Evolutionary conservation across 2,113 vertebrate species (phyloP), one percentile per base, ranked within the genome.

Genomic region (Dipodomys ordii): DNA sequence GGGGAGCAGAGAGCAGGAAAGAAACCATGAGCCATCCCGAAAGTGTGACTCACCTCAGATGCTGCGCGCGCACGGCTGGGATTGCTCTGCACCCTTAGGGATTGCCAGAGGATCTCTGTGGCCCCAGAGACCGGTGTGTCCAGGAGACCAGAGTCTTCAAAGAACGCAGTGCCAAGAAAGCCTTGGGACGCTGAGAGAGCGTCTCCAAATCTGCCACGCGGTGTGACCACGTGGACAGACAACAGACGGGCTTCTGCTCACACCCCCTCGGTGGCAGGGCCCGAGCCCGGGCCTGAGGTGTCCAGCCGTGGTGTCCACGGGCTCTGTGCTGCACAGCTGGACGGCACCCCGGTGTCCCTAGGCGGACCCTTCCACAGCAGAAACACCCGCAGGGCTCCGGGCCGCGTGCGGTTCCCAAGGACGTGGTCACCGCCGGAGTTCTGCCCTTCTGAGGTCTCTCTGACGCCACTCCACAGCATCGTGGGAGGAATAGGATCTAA

Each of bases 11-110:
- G 60, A 57, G 60, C 72, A 44, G 53, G n/a, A n/a, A n/a, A n/a
- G n/a, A n/a, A n/a, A n/a, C 84, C 88, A n/a, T 96, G 95, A 97
- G 88, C 96, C 94, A 95, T 94, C 90, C 46, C 25, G 44, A 65
- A 35, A 91, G 25, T 23, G 27, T 97, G 92, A 91, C 28, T 96
- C 87, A 88, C 28, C 76, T 95, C 68, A 80, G 74, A 80, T 39
- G 82, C 71, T 76, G 6, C 60, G 19, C n/a, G n/a, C n/a, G 80
- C 4, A 64, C 60, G 77, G 53, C 0, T 19, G 67, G 72, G 30
- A 35, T 65, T 84, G 84, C 65, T 83, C 88, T 32, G 60, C 6
- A 20, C 15, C 53, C 12, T 57, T 57, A 57, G 53, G 15, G 16
- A 18, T 57, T 83, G 2, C 39, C 30, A 22, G 77, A 87, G 18